Percentiles rank a stretch among this genome's conserved stretches.
Evolutionary conservation across 2,113 vertebrate species (phyloP).

Genomic region (Spheniscus mendiculus): DNA sequence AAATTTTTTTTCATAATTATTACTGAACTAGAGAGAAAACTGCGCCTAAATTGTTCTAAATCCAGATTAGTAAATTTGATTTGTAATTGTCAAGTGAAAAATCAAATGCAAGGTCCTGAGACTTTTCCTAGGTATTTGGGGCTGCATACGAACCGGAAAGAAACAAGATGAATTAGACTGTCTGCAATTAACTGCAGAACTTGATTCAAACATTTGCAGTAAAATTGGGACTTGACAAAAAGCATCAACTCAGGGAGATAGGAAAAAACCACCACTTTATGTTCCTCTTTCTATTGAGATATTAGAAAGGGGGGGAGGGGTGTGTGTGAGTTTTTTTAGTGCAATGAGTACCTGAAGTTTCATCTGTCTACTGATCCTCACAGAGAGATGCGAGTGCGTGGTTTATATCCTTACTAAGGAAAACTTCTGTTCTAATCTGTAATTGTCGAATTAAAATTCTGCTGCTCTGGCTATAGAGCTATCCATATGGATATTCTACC

Average conservation of each 20-base stretch:
- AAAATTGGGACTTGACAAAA: neutral
- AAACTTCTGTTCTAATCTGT: neutral
- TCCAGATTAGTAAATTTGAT: neutral
- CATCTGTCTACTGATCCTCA: neutral
- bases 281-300: neutral
- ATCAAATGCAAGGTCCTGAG: neutral
- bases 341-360: neutral
- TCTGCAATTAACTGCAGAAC: neutral
- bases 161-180: neutral
- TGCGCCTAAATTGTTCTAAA: neutral
- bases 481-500: neutral
- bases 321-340: neutral
- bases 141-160: neutral
- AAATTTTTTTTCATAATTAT: neutral
- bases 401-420: neutral
- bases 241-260: neutral
- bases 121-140: neutral
- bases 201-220: neutral
- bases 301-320: neutral
- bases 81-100: neutral
- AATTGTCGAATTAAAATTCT: neutral
- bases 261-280: neutral
- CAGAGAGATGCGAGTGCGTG: neutral
- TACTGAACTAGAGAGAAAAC: neutral
- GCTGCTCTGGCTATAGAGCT: neutral